Evolutionary conservation across 2,113 vertebrate species (phyloP), one percentile per base, ranked within the genome.

Genomic region (Ochotona curzoniae): DNA sequence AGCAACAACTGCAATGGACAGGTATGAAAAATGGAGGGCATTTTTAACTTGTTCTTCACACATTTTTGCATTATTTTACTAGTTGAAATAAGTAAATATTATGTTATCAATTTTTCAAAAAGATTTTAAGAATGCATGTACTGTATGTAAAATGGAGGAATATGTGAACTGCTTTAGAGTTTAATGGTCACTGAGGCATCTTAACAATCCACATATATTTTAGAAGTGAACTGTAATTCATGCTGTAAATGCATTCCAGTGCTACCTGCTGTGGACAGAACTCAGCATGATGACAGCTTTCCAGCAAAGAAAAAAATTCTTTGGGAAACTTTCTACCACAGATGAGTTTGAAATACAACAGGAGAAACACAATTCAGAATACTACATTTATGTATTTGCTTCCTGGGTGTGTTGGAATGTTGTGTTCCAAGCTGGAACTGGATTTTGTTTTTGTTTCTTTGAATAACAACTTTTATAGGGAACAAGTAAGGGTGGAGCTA

Each of bases 391-490:
- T 73, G 28, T 11, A 70, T 66, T 81, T 85, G 74, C 54, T 93
- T 89, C 63, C 80, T 79, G 88, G 47, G 70, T 85, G 54, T 89
- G 60, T 44, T 96, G 83, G n/a, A 81, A 89, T 83, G 85, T 47
- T 78, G 47, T 26, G 38, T 63, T 85, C 38, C 66, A 83, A 73
- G 76, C 3, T 35, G 70, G 75, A 92, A 79, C 18, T 92, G n/a
- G 73, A 44, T 61, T 93, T 95, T 91, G 47, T 64, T 94, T 96
- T 86, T 60, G 49, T 83, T 81, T 91, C 84, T 76, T 95, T 91
- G 78, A 88, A 81, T 89, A 92, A 78, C 28, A 95, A 82, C 26
- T 92, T 96, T 93, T 76, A 78, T 54, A 86, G 57, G 84, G 81
- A 86, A 92, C 70, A 67, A 78, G 75, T 78, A 76, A 88, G 51